These are phyloP conservation scores for Urocitellus parryii DNA, from an alignment of 2,113 vertebrate species.

Conservation along the genomic window DNA sequence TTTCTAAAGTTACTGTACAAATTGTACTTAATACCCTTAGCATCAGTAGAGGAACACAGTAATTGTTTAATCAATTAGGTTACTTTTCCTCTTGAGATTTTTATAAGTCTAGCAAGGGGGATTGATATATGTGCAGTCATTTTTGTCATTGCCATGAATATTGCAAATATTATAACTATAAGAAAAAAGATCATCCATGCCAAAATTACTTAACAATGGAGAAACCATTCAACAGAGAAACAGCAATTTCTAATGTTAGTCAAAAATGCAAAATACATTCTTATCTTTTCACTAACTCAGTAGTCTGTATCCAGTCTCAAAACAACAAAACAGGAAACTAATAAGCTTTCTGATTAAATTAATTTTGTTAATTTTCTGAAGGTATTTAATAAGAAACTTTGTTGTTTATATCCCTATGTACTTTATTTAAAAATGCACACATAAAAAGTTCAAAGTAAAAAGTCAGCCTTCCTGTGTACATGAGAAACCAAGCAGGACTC, in stretches of 20 bases:
- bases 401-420: background rate
- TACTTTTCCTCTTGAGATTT: background rate
- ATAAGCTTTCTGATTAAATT: background rate
- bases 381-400: background rate
- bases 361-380: background rate
- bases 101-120: background rate
- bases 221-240: background rate
- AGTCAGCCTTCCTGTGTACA: background rate
- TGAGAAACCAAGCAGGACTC: background rate
- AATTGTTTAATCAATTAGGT: background rate
- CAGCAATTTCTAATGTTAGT: background rate
- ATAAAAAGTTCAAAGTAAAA: conserved; percentile 12
- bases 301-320: background rate
- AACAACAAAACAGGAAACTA: background rate
- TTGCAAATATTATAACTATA: background rate
- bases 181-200: background rate
- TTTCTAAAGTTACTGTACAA: background rate
- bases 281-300: background rate
- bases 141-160: background rate
- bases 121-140: background rate
- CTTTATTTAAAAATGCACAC: background rate
- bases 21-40: background rate
- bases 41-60: background rate
- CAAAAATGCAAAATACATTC: background rate
- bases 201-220: background rate